phyloP scores from a whole-genome alignment of 2,797 vertebrate genomes.

The Furcifer pardalis region DNA sequence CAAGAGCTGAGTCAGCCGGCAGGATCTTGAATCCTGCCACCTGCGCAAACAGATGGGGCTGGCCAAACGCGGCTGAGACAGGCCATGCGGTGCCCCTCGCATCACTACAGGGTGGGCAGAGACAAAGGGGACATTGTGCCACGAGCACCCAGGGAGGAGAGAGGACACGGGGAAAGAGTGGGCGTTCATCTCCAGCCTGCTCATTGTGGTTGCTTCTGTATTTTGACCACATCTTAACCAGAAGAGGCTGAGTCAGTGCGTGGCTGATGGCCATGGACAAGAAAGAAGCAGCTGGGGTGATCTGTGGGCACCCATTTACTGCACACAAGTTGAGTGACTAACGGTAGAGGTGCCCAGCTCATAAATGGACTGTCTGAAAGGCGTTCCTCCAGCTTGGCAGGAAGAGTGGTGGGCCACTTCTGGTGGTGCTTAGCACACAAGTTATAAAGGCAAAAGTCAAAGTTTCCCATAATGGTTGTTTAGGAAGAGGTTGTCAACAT shows the following conservation, averaged over 20 bases:
- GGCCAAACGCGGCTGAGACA: too few species aligned
- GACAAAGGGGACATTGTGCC: background rate
- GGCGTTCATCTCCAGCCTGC: background rate
- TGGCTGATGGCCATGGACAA: background rate
- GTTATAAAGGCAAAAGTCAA: too few species aligned
- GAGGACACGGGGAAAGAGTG: background rate
- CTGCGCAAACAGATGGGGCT: background rate
- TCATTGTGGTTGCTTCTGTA: background rate
- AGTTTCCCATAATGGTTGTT: too few species aligned
- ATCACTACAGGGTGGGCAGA: too few species aligned
- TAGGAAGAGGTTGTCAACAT: too few species aligned
- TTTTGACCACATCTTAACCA: background rate
- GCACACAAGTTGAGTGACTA: too few species aligned
- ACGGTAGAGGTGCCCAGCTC: background rate
- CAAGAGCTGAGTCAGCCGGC: conserved; percentile 1
- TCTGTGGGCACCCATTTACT: too few species aligned
- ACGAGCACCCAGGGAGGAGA: background rate
- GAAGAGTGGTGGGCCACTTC: too few species aligned
- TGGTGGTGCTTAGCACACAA: too few species aligned
- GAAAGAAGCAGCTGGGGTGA: background rate
- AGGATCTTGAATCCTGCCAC: background rate
- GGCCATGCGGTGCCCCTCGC: too few species aligned
- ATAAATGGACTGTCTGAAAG: too few species aligned
- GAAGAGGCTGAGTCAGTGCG: conserved; percentile 6
- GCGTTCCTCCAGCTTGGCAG: too few species aligned